A percentile compares a stretch with the other conserved stretches of the same genome.
Conservation (phyloP, 2,888 invertebrate genomes). For the Amphimallon solstitiale region DNA sequence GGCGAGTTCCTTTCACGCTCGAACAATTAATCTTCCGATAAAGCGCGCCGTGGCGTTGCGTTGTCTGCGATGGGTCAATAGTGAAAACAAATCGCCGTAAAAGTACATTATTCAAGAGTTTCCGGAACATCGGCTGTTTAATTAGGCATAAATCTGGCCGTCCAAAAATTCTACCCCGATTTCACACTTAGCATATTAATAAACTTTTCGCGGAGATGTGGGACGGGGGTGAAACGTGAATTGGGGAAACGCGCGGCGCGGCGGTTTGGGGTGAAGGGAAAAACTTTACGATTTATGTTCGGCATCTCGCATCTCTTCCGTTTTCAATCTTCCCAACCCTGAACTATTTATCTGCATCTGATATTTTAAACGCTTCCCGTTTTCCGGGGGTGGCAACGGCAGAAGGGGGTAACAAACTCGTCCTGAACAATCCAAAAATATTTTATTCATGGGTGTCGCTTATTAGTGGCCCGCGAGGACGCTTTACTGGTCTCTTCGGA, state of each 20-base stretch:
- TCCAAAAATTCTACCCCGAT: conserved; percentile 4
- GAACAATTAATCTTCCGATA: conserved; percentile 8
- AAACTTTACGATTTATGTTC: conserved; percentile 9
- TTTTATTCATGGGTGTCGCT: too few relatives aligned
- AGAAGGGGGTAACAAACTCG: too few relatives aligned
- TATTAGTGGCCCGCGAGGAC: too few relatives aligned
- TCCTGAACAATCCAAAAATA: too few relatives aligned
- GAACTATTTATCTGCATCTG: neutral
- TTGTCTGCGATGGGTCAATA: conserved; percentile 7
- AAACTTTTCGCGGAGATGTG: neutral
- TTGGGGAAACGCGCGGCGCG: too few relatives aligned
- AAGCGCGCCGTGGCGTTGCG: conserved; percentile 1
- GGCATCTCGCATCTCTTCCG: neutral
- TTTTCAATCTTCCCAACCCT: neutral
- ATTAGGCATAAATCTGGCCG: conserved; percentile 19
- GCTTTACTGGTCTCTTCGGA: too few relatives aligned
- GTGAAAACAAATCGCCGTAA: conserved; percentile 16
- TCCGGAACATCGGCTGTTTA: conserved; percentile 15
- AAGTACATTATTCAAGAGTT: conserved; percentile 21
- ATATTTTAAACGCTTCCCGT: too few relatives aligned
- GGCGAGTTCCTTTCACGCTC: too few relatives aligned
- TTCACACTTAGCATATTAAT: conserved; percentile 25
- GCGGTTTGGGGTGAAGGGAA: too few relatives aligned
- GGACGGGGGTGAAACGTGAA: neutral
- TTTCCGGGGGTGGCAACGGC: too few relatives aligned